Base-by-base conservation (phyloP, 2,888 invertebrate species). In the Eustalomyia histrio region DNA sequence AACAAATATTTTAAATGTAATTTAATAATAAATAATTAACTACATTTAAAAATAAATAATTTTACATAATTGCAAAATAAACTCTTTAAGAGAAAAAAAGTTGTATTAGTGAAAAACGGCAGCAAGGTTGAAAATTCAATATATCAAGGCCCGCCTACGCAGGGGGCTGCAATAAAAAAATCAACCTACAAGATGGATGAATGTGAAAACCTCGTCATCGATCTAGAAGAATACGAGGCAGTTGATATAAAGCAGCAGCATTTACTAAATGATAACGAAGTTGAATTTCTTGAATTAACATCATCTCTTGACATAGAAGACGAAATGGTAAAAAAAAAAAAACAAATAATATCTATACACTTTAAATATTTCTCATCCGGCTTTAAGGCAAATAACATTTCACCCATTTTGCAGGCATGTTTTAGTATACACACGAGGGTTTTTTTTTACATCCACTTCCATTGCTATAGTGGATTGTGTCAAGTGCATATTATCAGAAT, bases 121-220 rank as follows among this genome's bases (percentile, higher is more conserved):
- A 83, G 83, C 83, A 65, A 79, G 63, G 74, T 76, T 74, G 83
- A 79, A 83, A 75, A 79, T 82, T 84, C 79, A 76, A 82, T 84
- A 83, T 68, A 79, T 73, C 76, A 61, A 83, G 84, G 84, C 87
- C 85, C 87, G 87, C 88, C 83, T 84, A 76, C 72, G 55, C 16
- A 84, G 88, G 87, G 88, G 87, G 88, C 88, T 83, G 53, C 84
- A 85, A 84, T 78, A 85, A 81, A 75, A 79, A 83, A 76, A 81
- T 82, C 83, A 81, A 86, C 85, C 83, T 87, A 86, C 90, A 91
- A 90, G 87, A 91, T 91, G 91, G 91, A 91, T 90, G 90, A 90
- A 89, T 91, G 91, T 88, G 90, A 91, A 87, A 91, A 91, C 87
- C 88, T 89, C 87, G 87, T 89, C 86, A 88, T 89, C 86, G 88